phyloP scores from a whole-genome alignment of 2,888 invertebrate species.

The Drymonia ruficornis region DNA sequence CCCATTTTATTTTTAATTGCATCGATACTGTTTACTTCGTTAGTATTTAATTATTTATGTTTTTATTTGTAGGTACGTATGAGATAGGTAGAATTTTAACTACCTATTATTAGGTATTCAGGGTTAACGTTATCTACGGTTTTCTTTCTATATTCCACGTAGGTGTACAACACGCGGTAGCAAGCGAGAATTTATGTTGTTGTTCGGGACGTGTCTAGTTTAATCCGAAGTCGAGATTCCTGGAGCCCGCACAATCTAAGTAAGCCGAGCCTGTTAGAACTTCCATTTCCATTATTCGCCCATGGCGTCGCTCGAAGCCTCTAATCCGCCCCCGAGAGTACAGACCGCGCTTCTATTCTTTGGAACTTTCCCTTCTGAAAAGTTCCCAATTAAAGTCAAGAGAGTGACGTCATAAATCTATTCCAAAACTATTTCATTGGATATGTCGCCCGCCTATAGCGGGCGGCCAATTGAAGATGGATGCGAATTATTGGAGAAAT shows the following conservation, averaged over 20 bases:
- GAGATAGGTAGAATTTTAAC: too few species aligned
- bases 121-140: neutral
- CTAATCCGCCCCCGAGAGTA: conserved; percentile 61
- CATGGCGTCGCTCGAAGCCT: conserved; percentile 52
- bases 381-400: conserved; percentile 55
- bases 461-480: neutral
- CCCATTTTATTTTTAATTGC: conserved; percentile 32
- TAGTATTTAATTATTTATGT: neutral
- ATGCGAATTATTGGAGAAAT: neutral
- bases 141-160: neutral
- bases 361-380: conserved; percentile 56
- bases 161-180: conserved; percentile 43
- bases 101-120: too few species aligned
- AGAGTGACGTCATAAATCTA: conserved; percentile 48
- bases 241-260: conserved; percentile 70
- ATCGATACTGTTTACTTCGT: conserved; percentile 10
- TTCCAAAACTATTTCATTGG: conserved; percentile 41
- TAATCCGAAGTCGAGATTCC: conserved; percentile 67
- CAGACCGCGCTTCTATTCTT: conserved; percentile 60
- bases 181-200: conserved; percentile 70
- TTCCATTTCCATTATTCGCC: conserved; percentile 70
- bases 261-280: conserved; percentile 68
- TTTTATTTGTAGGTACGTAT: too few species aligned
- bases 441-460: conserved; percentile 10
- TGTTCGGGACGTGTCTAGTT: conserved; percentile 68